A percentile compares a stretch with the other conserved stretches of the same genome.
phyloP scores from a whole-genome alignment of 2,888 invertebrate genomes.

The Acanthoscelides obtectus region DNA sequence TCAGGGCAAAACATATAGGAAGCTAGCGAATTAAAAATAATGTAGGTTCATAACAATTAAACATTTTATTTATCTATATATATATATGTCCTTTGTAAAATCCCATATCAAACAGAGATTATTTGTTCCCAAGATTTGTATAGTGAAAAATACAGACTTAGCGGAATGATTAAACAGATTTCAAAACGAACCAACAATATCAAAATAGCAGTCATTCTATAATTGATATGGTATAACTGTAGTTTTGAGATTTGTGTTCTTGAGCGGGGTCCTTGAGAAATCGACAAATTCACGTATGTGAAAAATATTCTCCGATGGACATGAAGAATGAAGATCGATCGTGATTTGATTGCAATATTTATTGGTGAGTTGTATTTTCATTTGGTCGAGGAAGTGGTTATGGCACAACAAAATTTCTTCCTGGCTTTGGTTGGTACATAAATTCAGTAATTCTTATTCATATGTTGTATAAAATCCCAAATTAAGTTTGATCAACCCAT shows the following conservation, averaged over 20 bases:
- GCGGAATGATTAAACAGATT: neutral
- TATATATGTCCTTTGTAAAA: neutral
- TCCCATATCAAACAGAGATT: neutral
- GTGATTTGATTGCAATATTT: neutral
- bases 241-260: neutral
- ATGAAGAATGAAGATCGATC: neutral
- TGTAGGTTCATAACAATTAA: no score
- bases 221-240: neutral
- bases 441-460: no score
- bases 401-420: no score
- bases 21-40: no score
- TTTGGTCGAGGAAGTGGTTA: no score
- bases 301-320: neutral
- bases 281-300: neutral
- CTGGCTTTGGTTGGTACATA: no score
- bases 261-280: neutral
- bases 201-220: no score
- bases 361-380: neutral
- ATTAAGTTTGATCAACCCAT: no score
- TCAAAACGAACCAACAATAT: no score
- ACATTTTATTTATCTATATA: neutral
- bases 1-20: no score
- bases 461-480: no score
- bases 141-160: neutral
- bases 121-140: neutral